Evolutionary conservation across 1,140 invertebrate species (phyloP), one percentile per base, ranked within the genome.

Genomic region (Cherax destructor): DNA sequence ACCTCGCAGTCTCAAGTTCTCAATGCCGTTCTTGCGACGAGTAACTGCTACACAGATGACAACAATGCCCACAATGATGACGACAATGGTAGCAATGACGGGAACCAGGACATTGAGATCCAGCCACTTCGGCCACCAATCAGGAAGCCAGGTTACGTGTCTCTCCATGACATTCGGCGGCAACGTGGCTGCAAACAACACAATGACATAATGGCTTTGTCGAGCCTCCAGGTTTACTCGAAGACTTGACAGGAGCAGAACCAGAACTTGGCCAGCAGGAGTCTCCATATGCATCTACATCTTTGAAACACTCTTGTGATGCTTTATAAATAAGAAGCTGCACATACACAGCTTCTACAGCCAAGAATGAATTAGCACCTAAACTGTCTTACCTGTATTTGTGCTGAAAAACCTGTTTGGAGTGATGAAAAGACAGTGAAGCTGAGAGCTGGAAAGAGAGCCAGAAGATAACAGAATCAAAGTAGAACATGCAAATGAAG

Each of bases 31-130:
- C 92, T 92, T 92, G 86, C 92, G 86, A 49, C 87, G 86, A 16
- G 92, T 92, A 16, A 92, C 92, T 49, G 92, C 92, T 89, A 98
- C 96, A 94, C 97, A 98, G 94, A 98, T 97, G 92, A 98, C 97
- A 94, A 98, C 96, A 94, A 98, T 97, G 90, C 97, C 97, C 93
- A 98, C 97, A 92, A 97, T 96, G 94, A 98, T 97, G 90, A 98
- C 97, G 92, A 98, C 96, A 61, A 98, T 95, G 10, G 97, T 98
- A 47, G 97, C 97, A 92, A 97, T 96, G 74, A 97, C 96, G 0
- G 97, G 97, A 10, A 98, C 97, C 86, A 98, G 95, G 84, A 98
- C 96, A 95, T 98, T 97, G 83, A 97, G 96, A 94, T 98, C 97
- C 59, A 98, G 95, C 97, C 97, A 98, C 78, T 96, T 96, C 41